Conservation (phyloP, 2,888 invertebrate species). For the Operophtera brumata region DNA sequence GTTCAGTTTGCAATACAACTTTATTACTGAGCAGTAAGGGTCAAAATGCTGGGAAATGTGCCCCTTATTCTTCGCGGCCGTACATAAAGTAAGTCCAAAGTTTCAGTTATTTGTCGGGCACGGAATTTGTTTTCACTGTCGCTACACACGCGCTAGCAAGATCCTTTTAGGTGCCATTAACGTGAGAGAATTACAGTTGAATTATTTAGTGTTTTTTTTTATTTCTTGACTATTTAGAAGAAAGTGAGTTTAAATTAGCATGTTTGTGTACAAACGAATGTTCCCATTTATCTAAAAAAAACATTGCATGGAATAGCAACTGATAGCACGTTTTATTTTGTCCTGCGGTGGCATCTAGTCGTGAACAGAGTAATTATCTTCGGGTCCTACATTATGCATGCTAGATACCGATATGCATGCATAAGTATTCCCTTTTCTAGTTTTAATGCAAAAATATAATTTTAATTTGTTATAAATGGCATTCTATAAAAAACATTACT, state of each 20-base stretch:
- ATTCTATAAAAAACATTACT: too few species aligned
- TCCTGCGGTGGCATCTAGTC: too few species aligned
- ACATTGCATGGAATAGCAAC: too few species aligned
- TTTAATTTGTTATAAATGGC: too few species aligned
- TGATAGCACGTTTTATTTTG: too few species aligned
- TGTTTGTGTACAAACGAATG: too few species aligned
- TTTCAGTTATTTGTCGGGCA: constrained; percentile 16
- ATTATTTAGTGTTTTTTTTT: not conserved
- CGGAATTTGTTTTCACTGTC: constrained; percentile 21
- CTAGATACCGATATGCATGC: too few species aligned
- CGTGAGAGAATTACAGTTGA: constrained; percentile 1
- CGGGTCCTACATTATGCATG: too few species aligned
- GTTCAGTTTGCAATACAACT: constrained; percentile 4
- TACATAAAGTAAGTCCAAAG: constrained; percentile 18
- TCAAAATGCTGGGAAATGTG: constrained; percentile 5
- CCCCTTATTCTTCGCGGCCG: constrained; percentile 6
- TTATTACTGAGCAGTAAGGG: constrained; percentile 5
- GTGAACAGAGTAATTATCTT: too few species aligned
- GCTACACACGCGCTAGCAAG: not conserved
- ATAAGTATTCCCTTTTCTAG: too few species aligned
- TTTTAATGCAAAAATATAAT: too few species aligned
- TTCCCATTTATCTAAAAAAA: too few species aligned
- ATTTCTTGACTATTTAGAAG: not conserved
- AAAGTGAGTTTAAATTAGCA: not conserved
- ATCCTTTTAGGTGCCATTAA: constrained; percentile 14